Percentiles rank a stretch among this genome's conserved stretches.
Conservation (phyloP, 2,113 vertebrate species). For the Rhinolophus ferrumequinum region DNA sequence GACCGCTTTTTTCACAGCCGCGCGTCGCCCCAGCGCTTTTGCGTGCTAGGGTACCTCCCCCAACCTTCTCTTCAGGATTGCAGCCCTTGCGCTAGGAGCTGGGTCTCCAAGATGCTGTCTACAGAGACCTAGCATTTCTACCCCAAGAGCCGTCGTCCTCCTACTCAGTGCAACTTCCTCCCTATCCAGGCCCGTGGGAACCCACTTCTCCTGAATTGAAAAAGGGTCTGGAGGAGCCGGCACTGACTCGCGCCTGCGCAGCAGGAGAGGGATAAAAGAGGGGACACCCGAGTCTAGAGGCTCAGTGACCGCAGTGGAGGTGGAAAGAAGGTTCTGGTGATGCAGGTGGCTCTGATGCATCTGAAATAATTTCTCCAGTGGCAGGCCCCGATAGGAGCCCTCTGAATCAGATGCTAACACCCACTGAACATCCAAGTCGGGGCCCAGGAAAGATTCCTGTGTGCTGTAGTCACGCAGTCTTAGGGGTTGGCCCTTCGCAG, state of each 20-base stretch:
- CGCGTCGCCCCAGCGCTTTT: background rate
- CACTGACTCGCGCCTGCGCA: slow-evolving; percentile 55
- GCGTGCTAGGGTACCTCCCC: fast-evolving
- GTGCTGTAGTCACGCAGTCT: background rate
- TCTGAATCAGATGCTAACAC: background rate
- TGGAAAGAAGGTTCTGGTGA: no score
- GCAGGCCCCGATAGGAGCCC: background rate
- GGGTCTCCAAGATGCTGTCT: background rate
- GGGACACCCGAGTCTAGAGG: fast-evolving
- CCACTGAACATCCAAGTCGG: background rate
- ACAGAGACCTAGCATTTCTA: slow-evolving; percentile 26
- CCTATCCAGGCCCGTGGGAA: background rate
- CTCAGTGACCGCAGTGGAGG: fast-evolving
- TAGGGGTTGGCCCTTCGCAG: no score
- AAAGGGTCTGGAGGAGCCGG: fast-evolving
- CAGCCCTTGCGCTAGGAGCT: background rate
- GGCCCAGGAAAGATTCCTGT: background rate
- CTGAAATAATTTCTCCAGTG: background rate
- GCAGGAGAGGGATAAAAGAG: fast-evolving
- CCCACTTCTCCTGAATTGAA: slow-evolving; percentile 59
- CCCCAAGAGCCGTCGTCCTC: background rate
- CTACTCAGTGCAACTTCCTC: background rate
- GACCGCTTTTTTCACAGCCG: background rate
- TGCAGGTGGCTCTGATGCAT: background rate
- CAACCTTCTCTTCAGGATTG: background rate